Base-by-base conservation (phyloP, 2,797 vertebrate species). In the Odontamblyopus lacepedii region DNA sequence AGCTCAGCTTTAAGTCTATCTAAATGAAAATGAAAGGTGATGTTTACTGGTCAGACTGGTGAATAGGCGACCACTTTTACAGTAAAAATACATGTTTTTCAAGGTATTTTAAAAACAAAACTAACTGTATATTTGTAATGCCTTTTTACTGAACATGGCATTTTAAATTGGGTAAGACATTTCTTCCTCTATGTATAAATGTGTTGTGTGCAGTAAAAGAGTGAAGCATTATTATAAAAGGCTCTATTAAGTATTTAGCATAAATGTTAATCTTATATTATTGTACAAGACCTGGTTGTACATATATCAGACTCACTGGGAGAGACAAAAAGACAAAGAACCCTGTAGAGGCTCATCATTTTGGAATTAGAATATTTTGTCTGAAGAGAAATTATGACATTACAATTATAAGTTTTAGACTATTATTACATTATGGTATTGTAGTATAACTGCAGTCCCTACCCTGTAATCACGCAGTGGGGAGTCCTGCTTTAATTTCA, bases 371-470 rank as follows among this genome's bases (percentile, higher is more conserved):
- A 13, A 15, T 48, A 3, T 48, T 48, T 48, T 48, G 0, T 15
- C 2, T 15, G 44, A 48, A 48, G 3, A 48, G 44, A 48, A 15
- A 48, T 48, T 7, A n/a, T 61, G 15, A 6, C 18, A 32, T 30
- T 61, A 3, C 12, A 27, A 15, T 30, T 15, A 61, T 32, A 61
- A 1, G 13, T 29, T 29, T 61, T 3, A 18, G 12, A 29, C 12
- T 30, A 30, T 63, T 63, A 23, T 63, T 63, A 50, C 50, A 51
- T 50, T 66, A 65, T 26, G 38, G 4, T 48, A 29, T 65, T 26
- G 41, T 50, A 5, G 41, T 50, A 16, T 66, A 29, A 29, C 8
- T 63, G 35, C 35, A 63, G 9, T n/a, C 41, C 18, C 19, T 50
- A 23, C 5, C 23, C 63, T 65, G 13, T 15, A 65, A 50, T 65